Conservation (phyloP, 1,140 invertebrate genomes). For the Lasioglossum albipes region DNA sequence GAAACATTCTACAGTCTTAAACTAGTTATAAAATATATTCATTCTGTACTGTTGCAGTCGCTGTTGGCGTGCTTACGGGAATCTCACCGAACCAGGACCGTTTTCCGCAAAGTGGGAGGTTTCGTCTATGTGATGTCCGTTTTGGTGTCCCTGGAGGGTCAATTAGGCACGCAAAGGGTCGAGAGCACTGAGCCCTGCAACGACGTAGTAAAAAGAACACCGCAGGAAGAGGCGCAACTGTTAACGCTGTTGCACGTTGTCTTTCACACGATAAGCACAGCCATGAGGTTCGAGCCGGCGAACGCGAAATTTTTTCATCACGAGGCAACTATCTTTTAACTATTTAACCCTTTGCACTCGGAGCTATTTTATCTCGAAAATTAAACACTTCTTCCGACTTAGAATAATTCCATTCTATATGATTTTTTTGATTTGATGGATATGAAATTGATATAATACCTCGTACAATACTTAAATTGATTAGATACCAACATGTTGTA, state of each 20-base stretch:
- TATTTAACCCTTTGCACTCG: background rate
- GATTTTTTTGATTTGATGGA: too few species aligned
- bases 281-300: constrained; percentile 99
- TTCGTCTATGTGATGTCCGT: constrained; percentile 99
- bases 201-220: constrained; percentile 68
- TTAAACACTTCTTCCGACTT: too few species aligned
- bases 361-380: too few species aligned
- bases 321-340: constrained; percentile 83
- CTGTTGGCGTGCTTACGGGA: constrained; percentile 93
- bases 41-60: constrained; percentile 79
- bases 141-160: constrained; percentile 94
- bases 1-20: too few species aligned
- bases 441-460: too few species aligned
- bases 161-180: constrained; percentile 80
- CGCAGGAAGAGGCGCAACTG: constrained; percentile 80
- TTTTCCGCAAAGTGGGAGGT: constrained; percentile 98
- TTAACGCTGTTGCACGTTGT: constrained; percentile 91
- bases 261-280: constrained; percentile 96
- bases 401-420: too few species aligned
- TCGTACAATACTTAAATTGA: too few species aligned
- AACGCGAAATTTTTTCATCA: constrained; percentile 99
- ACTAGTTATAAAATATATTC: background rate
- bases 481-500: too few species aligned
- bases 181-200: constrained; percentile 74
- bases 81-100: constrained; percentile 96